phyloP scores from a whole-genome alignment of 2,888 invertebrate genomes.

The Tetrapedia diversipes region DNA sequence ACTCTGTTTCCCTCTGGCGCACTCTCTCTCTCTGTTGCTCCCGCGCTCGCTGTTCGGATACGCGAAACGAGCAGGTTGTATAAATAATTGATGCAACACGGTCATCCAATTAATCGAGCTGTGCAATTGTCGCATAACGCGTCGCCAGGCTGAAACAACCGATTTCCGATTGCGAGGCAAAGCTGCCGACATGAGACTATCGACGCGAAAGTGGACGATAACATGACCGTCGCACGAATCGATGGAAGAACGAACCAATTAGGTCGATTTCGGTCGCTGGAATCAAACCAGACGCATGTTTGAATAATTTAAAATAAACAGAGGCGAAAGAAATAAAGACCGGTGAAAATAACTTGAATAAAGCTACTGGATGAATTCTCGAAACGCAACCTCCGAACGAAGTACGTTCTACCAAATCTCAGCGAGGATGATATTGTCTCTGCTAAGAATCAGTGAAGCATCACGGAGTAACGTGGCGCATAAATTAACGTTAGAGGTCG shows the following conservation, averaged over 20 bases:
- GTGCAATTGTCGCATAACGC: conserved; percentile 34
- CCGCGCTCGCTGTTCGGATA: not conserved
- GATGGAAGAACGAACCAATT: not conserved
- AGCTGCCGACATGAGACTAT: not conserved
- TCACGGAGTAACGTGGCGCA: conserved; percentile 1
- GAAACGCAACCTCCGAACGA: too few relatives aligned
- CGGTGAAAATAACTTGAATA: too few relatives aligned
- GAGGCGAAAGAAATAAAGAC: too few relatives aligned
- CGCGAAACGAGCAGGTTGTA: conserved; percentile 11
- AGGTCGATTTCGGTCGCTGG: too few relatives aligned
- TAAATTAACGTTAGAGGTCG: conserved; percentile 20
- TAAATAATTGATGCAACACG: conserved; percentile 49
- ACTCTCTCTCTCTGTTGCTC: too few relatives aligned
- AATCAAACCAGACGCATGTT: too few relatives aligned
- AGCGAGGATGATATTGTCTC: too few relatives aligned
- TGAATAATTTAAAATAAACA: too few relatives aligned
- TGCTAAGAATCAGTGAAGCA: too few relatives aligned
- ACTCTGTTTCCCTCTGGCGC: too few relatives aligned
- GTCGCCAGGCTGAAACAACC: conserved; percentile 23
- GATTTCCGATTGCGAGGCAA: conserved; percentile 14
- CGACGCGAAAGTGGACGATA: not conserved
- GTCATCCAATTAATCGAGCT: conserved; percentile 33
- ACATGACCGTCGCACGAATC: not conserved
- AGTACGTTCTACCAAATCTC: too few relatives aligned
- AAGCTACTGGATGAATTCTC: too few relatives aligned